A percentile compares a stretch with the other conserved stretches of the same genome.
phyloP scores from a whole-genome alignment of 2,113 vertebrate genomes.

The Herpetotheres cachinnans region DNA sequence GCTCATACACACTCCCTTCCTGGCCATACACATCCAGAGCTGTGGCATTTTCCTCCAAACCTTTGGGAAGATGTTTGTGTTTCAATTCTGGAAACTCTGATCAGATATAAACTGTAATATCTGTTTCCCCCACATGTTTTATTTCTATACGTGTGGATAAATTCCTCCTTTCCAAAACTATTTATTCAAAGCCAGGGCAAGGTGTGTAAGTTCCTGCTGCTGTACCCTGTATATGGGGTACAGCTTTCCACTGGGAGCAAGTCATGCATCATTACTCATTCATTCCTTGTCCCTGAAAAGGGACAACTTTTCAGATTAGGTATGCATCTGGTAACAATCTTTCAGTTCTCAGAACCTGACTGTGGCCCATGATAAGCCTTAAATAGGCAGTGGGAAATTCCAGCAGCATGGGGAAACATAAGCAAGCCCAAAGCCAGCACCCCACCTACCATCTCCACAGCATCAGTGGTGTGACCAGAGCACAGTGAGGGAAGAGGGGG shows the following conservation, averaged over 20 bases:
- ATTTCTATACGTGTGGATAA: background rate
- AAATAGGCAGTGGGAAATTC: background rate
- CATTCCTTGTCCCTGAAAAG: background rate
- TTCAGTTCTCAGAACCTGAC: background rate
- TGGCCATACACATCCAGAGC: background rate
- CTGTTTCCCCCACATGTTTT: accelerated
- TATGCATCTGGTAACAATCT: background rate
- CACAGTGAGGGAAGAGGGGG: background rate
- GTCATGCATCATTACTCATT: background rate
- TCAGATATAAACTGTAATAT: background rate
- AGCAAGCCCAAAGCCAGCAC: background rate
- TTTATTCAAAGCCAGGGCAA: background rate
- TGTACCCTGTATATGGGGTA: background rate
- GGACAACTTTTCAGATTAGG: background rate
- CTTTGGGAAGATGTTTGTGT: background rate
- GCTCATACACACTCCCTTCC: background rate
- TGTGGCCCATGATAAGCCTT: background rate
- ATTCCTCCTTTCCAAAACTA: background rate
- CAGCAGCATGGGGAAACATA: background rate
- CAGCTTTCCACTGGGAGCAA: background rate
- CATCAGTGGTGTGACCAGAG: background rate
- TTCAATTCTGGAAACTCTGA: background rate
- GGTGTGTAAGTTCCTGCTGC: background rate
- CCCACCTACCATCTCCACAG: background rate
- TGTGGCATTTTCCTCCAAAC: background rate